Evolutionary conservation across 1,140 invertebrate species (phyloP).

Genomic region (Scaptomyza montana): DNA sequence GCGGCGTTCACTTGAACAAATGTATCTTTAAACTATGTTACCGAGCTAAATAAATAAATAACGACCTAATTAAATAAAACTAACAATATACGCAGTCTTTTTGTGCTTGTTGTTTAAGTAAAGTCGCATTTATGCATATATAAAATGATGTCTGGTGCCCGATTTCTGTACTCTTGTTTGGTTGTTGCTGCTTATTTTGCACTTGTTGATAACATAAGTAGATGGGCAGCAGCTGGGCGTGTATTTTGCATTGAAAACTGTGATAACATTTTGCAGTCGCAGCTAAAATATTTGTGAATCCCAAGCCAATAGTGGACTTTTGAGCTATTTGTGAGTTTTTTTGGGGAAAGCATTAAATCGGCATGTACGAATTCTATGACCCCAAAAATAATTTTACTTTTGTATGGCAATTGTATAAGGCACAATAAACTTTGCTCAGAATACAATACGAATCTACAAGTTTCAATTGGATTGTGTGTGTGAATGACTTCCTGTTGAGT

Average conservation of each 20-base stretch:
- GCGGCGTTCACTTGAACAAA: conserved; percentile 64
- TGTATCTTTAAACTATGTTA: conserved; percentile 74
- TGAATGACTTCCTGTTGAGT: not conserved
- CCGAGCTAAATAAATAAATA: conserved; percentile 70
- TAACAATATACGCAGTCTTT: conserved; percentile 40
- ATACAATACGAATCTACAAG: not conserved
- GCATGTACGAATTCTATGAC: not conserved
- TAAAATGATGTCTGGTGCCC: not conserved
- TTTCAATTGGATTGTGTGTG: not conserved
- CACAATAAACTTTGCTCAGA: not conserved
- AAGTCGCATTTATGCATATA: conserved; percentile 8
- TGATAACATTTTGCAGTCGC: conserved; percentile 17
- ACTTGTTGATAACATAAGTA: conserved; percentile 38
- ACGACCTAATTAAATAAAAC: conserved; percentile 53
- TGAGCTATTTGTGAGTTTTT: too few species aligned
- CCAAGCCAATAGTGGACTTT: not conserved
- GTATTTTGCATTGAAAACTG: conserved; percentile 9
- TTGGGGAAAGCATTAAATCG: too few species aligned
- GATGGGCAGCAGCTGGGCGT: conserved; percentile 8
- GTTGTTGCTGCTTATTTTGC: conserved; percentile 32
- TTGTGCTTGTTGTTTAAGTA: conserved; percentile 33
- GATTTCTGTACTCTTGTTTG: conserved; percentile 11
- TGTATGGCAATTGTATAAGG: not conserved
- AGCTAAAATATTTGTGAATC: not conserved
- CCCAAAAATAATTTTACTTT: not conserved